Percentiles rank a stretch among this genome's conserved stretches.
Conservation (phyloP, 2,113 vertebrate genomes). For the Mohoua ochrocephala region DNA sequence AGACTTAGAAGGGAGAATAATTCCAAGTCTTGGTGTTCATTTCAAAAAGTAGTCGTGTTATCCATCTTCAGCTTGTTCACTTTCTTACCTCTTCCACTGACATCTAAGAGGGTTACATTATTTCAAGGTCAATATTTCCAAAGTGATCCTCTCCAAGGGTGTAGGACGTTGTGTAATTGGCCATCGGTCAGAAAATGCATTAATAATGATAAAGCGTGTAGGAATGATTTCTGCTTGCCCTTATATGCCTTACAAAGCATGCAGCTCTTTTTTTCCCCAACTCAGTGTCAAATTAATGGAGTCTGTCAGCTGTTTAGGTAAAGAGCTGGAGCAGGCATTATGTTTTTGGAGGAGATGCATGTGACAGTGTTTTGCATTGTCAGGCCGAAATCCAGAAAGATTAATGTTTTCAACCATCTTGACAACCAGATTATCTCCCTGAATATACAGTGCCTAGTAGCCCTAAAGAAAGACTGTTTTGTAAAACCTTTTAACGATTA, state of each 20-base stretch:
- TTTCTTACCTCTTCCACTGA: background rate
- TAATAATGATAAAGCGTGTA: background rate
- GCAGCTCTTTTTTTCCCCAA: background rate
- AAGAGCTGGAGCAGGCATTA: background rate
- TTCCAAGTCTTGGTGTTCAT: background rate
- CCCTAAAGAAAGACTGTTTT: background rate
- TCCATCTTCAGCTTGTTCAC: background rate
- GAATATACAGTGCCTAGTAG: background rate
- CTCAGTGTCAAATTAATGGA: background rate
- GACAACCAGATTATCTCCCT: background rate
- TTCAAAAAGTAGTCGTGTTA: background rate
- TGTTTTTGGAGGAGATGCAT: background rate
- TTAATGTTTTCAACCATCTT: background rate
- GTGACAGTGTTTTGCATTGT: background rate
- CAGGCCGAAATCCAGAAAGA: background rate
- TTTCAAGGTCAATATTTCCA: constrained; percentile 19
- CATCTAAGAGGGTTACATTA: background rate
- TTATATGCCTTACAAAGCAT: background rate
- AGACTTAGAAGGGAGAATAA: background rate
- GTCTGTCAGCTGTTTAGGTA: constrained; percentile 38
- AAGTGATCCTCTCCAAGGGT: constrained; percentile 13
- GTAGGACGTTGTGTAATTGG: background rate
- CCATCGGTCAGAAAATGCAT: constrained; percentile 10
- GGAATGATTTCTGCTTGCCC: constrained; percentile 23
- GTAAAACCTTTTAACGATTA: background rate